These are phyloP conservation scores for Pimpla rufipes DNA, from an alignment of 2,888 invertebrate species.

Conservation along the genomic window DNA sequence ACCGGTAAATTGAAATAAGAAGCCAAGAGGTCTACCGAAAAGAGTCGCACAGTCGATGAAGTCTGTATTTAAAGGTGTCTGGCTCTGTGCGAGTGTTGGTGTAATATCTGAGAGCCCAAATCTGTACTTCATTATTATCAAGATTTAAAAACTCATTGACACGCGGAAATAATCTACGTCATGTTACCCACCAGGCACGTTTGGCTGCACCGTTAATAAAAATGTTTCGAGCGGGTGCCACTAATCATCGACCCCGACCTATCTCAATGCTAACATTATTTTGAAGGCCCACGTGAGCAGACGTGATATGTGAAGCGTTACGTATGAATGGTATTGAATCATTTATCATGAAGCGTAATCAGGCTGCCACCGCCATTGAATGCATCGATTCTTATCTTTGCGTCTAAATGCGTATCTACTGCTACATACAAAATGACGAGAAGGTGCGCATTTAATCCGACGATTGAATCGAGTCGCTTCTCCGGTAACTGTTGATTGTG, in stretches of 20 bases:
- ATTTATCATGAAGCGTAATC: conserved; percentile 25
- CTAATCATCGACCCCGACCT: conserved; percentile 28
- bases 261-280: conserved; percentile 49
- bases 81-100: too few relatives aligned
- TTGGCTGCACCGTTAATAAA: neutral
- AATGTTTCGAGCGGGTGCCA: neutral
- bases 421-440: neutral
- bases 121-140: too few relatives aligned
- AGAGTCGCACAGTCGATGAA: too few relatives aligned
- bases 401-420: conserved; percentile 34
- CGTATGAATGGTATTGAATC: conserved; percentile 35
- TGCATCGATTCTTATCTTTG: conserved; percentile 22
- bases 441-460: neutral
- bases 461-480: neutral
- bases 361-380: neutral
- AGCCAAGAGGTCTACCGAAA: too few relatives aligned
- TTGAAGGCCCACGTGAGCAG: conserved; percentile 18
- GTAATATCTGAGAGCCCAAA: too few relatives aligned
- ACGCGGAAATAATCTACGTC: too few relatives aligned
- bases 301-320: conserved; percentile 10
- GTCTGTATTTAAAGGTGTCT: too few relatives aligned
- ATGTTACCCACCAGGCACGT: neutral
- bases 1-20: too few relatives aligned
- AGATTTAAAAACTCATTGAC: too few relatives aligned
- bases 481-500: neutral